Base-by-base conservation (phyloP, 2,797 vertebrate species). In the Champsocephalus gunnari region DNA sequence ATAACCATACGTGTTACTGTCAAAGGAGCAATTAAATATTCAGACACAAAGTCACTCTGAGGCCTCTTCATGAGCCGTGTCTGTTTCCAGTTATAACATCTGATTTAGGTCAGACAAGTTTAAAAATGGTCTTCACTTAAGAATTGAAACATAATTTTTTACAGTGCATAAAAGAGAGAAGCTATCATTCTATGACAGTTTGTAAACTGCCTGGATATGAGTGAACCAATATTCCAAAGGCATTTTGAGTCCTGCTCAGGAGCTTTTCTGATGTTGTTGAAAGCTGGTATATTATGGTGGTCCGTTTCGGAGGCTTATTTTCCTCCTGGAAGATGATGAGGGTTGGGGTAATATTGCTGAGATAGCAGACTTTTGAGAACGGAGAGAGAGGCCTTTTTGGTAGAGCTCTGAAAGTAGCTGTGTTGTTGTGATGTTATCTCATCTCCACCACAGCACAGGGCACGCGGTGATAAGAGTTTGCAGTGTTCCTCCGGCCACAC, bases 401-500 rank as follows among this genome's bases (percentile, higher is more conserved):
- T 81, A 67, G 70, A 67, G 73, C 73, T 77, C 51, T 66, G 70
- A 81, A 89, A 90, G 84, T 75, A 86, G 74, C 77, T 54, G 75
- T 84, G 81, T 81, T 80, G 77, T 82, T 80, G 77, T 82, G 88
- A 88, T 89, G 75, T 68, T 90, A 89, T 93, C 90, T 88, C 66
- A 82, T 86, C 68, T 49, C 87, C 71, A 54, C 60, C 73, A 66
- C 74, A 82, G 80, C 85, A 72, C 83, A 70, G 82, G 80, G 67
- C 78, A 69, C 71, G 21, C 12, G 1, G 59, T 7, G 89, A 92
- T 92, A 91, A 87, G 86, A 65, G 75, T 75, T 59, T 62, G 54
- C 71, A 71, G 51, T 28, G 67, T 77, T 50, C 12, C 67, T 34
- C 49, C 14, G 45, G 55, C 50, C 78, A 72, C 75, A 64, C 71